phyloP scores from a whole-genome alignment of 64 coral and sea anemone genomes.

The Dendrophyllia cribrosa region DNA sequence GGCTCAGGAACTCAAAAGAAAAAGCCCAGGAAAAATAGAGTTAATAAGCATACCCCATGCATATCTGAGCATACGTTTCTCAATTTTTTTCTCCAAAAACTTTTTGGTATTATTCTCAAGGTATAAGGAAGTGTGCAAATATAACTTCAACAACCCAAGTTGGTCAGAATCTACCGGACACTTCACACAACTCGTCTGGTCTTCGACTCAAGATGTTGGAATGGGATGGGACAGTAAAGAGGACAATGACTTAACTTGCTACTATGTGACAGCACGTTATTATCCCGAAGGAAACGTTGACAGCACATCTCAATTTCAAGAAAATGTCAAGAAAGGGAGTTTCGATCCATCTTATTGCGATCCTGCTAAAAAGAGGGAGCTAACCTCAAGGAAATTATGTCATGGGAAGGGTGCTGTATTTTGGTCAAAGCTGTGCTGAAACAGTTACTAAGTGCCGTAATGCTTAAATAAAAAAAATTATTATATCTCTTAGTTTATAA shows the following conservation, averaged over 20 bases:
- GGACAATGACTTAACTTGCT: constrained; percentile 65
- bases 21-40: too few species aligned
- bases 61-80: too few species aligned
- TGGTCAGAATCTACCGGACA: constrained; percentile 56
- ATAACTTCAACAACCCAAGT: constrained; percentile 60
- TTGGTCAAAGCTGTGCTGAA: too few species aligned
- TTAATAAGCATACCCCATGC: too few species aligned
- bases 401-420: too few species aligned
- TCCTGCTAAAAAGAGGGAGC: neutral
- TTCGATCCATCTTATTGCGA: constrained; percentile 76
- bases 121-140: constrained; percentile 90
- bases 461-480: too few species aligned
- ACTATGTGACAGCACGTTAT: constrained; percentile 77
- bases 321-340: constrained; percentile 70
- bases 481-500: too few species aligned
- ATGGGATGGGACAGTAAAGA: constrained; percentile 59
- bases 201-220: constrained; percentile 70
- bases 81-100: too few species aligned
- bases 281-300: constrained; percentile 72
- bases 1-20: too few species aligned
- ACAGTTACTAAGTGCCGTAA: too few species aligned
- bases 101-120: neutral
- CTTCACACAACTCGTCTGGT: constrained; percentile 88
- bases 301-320: constrained; percentile 51
- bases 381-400: neutral